phyloP scores from a whole-genome alignment of 2,113 vertebrate species.

The Puntigrus tetrazona region DNA sequence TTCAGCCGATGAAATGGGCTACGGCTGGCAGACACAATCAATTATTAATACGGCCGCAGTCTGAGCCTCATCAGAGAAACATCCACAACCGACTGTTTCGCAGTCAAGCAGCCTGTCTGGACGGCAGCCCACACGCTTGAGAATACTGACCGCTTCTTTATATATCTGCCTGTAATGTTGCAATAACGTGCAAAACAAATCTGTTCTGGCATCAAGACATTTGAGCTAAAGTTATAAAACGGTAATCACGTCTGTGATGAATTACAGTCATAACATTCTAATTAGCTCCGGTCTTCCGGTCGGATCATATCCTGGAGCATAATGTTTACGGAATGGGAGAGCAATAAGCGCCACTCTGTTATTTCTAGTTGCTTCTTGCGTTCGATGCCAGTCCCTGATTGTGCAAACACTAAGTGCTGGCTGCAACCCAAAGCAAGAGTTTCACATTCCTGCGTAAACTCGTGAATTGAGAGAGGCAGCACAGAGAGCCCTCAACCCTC shows the following conservation, averaged over 20 bases:
- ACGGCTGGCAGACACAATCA: constrained; percentile 31
- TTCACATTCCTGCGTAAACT: constrained; percentile 26
- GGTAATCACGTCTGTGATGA: background rate
- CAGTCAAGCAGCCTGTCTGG: constrained; percentile 7
- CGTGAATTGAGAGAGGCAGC: background rate
- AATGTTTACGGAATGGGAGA: constrained; percentile 5
- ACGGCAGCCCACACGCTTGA: background rate
- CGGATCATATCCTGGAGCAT: background rate
- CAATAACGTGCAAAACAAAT: constrained; percentile 1
- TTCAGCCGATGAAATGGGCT: background rate
- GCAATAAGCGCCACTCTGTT: constrained; percentile 12
- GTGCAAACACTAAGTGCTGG: constrained; percentile 14
- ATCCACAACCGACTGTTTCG: background rate
- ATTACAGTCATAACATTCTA: constrained; percentile 19
- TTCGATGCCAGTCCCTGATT: constrained; percentile 15
- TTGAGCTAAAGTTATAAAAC: background rate
- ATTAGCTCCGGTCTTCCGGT: constrained; percentile 4
- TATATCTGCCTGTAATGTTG: background rate
- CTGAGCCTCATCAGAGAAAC: constrained; percentile 29
- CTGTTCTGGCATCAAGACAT: background rate
- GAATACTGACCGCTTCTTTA: background rate
- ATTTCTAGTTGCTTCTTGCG: constrained; percentile 17
- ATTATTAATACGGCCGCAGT: constrained; percentile 37
- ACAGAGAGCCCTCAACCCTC: background rate
- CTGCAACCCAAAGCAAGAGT: background rate